A percentile compares a stretch with the other conserved stretches of the same genome.
phyloP scores from a whole-genome alignment of 1,140 invertebrate genomes.

The Eupristina koningsbergeri region DNA sequence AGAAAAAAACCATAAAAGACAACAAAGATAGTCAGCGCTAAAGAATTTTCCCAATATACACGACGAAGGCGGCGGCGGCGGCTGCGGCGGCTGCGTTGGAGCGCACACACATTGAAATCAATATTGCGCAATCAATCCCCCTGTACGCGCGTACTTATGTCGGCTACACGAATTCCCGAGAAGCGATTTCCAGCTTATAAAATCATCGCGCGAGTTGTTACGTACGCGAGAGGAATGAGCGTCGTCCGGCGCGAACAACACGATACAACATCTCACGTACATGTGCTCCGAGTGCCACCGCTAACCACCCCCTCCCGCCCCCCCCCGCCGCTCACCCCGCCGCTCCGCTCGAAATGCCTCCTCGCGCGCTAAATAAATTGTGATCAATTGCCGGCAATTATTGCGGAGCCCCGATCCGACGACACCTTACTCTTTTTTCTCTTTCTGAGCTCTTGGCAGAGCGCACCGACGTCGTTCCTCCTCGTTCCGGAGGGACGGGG shows the following conservation, averaged over 20 bases:
- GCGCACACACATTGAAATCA: slow-evolving; percentile 14
- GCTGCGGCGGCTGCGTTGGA: no score
- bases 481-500: not conserved
- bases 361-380: slow-evolving; percentile 30
- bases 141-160: slow-evolving; percentile 9
- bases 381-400: slow-evolving; percentile 43
- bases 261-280: not conserved
- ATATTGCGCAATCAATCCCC: slow-evolving; percentile 37
- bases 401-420: not conserved
- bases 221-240: no score
- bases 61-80: no score
- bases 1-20: slow-evolving; percentile 3
- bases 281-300: no score
- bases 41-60: slow-evolving; percentile 37
- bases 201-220: not conserved
- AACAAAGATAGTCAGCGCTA: slow-evolving; percentile 14
- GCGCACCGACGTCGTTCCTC: not conserved
- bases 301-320: no score
- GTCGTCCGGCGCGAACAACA: no score
- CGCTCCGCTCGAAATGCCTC: no score
- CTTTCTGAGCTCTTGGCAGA: not conserved
- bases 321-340: no score
- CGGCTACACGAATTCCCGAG: slow-evolving; percentile 25
- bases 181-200: not conserved
- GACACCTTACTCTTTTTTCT: slow-evolving; percentile 10